Conservation (phyloP, 2,888 invertebrate genomes). For the Plusia festucae region DNA sequence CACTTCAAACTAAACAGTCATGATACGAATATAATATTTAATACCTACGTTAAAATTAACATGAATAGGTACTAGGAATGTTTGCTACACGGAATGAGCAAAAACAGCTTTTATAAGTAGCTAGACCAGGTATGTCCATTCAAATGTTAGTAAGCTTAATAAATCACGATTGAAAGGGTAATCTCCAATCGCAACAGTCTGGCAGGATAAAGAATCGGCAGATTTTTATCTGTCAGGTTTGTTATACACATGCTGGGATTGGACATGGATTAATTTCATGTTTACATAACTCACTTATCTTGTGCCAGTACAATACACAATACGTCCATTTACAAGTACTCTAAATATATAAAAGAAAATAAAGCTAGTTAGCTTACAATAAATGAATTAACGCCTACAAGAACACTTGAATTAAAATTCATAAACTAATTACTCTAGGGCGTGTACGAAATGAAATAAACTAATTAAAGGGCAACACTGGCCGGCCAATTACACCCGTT, state of each 20-base stretch:
- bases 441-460: slow-evolving; percentile 79
- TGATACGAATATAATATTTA: no score
- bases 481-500: slow-evolving; percentile 77
- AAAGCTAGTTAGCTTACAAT: slow-evolving; percentile 30
- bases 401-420: slow-evolving; percentile 69
- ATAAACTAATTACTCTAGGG: slow-evolving; percentile 77
- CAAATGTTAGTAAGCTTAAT: slow-evolving; percentile 20
- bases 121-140: neutral
- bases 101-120: neutral
- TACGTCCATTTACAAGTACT: slow-evolving; percentile 31
- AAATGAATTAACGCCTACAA: slow-evolving; percentile 69
- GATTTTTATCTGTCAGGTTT: slow-evolving; percentile 55
- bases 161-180: slow-evolving; percentile 40
- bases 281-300: slow-evolving; percentile 37
- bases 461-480: slow-evolving; percentile 77
- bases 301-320: slow-evolving; percentile 30
- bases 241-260: slow-evolving; percentile 37
- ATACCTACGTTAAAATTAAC: no score
- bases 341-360: slow-evolving; percentile 13
- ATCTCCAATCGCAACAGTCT: slow-evolving; percentile 13
- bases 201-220: slow-evolving; percentile 43
- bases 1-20: no score
- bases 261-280: slow-evolving; percentile 50
- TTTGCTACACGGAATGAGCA: neutral
- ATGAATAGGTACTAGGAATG: no score